Evolutionary conservation across 1,140 invertebrate species (phyloP).

Genomic region (silkworm (Bombyx mori)): DNA sequence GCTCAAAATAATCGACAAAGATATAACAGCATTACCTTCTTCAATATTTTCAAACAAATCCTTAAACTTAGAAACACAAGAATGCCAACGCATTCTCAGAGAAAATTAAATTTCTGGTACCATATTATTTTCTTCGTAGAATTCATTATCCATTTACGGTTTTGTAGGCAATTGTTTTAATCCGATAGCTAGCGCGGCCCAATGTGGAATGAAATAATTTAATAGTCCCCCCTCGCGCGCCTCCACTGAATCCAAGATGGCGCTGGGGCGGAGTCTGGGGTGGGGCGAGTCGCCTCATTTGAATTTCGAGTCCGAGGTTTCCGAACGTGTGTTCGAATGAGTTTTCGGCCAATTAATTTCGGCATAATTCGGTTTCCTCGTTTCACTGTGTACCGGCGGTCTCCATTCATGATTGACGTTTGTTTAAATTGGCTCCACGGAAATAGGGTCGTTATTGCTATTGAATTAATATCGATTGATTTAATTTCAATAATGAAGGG

Average conservation of each 20-base stretch:
- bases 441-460: no score
- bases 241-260: conserved; percentile 56
- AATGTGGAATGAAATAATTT: conserved; percentile 69
- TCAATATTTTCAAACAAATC: no score
- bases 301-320: conserved; percentile 65
- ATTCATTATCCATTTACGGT: conserved; percentile 68
- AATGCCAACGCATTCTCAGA: not conserved
- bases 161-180: conserved; percentile 68
- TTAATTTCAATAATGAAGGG: no score
- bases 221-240: conserved; percentile 43
- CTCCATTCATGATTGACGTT: conserved; percentile 23
- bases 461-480: no score
- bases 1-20: no score
- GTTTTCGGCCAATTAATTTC: conserved; percentile 68
- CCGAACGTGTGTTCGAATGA: conserved; percentile 64
- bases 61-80: no score
- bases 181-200: conserved; percentile 59
- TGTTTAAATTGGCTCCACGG: not conserved
- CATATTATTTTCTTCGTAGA: conserved; percentile 64
- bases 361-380: conserved; percentile 55
- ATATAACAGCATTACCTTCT: no score
- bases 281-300: conserved; percentile 67
- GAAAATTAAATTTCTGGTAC: conserved; percentile 45
- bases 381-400: conserved; percentile 24
- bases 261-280: conserved; percentile 56